Conservation (phyloP, 2,888 invertebrate genomes). For the Mesodorylaimus sp. region DNA sequence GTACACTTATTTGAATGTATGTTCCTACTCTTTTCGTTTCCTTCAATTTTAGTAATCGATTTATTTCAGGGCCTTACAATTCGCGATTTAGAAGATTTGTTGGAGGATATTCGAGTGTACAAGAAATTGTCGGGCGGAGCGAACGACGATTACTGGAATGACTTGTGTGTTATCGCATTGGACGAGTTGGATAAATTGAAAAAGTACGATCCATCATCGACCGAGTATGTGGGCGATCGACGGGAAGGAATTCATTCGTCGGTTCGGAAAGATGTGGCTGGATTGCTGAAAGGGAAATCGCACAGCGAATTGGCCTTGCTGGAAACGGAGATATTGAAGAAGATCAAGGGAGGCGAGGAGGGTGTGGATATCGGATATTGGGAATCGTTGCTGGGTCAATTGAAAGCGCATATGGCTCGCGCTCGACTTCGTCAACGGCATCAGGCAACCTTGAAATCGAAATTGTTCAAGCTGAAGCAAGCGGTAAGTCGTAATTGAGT, state of each 20-base stretch:
- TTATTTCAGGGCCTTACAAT: slow-evolving; percentile 47
- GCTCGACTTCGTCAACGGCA: slow-evolving; percentile 51
- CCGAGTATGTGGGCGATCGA: slow-evolving; percentile 21
- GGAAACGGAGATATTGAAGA: slow-evolving; percentile 62
- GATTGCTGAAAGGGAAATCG: slow-evolving; percentile 78
- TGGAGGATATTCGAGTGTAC: slow-evolving; percentile 84
- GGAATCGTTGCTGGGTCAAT: slow-evolving; percentile 83
- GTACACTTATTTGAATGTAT: slow-evolving; percentile 68
- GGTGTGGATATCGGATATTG: slow-evolving; percentile 88
- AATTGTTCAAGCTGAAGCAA: slow-evolving; percentile 68
- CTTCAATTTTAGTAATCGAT: not conserved
- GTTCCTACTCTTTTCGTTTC: slow-evolving; percentile 12
- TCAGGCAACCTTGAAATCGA: slow-evolving; percentile 65
- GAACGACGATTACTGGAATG: slow-evolving; percentile 81
- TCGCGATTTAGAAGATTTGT: slow-evolving; percentile 77
- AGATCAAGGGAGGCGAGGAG: slow-evolving; percentile 61
- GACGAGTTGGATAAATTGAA: slow-evolving; percentile 73
- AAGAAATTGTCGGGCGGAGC: slow-evolving; percentile 71
- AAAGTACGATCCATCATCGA: slow-evolving; percentile 42
- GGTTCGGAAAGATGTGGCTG: slow-evolving; percentile 69
- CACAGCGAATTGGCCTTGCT: slow-evolving; percentile 63
- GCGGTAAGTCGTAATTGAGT: slow-evolving; percentile 40
- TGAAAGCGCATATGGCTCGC: slow-evolving; percentile 44
- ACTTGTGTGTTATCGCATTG: slow-evolving; percentile 79
- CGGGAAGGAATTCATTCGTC: slow-evolving; percentile 70